Percentiles rank a stretch among this genome's conserved stretches.
These are phyloP conservation scores for Lepus americanus DNA, from an alignment of 2,113 vertebrate species.

Conservation along the genomic window DNA sequence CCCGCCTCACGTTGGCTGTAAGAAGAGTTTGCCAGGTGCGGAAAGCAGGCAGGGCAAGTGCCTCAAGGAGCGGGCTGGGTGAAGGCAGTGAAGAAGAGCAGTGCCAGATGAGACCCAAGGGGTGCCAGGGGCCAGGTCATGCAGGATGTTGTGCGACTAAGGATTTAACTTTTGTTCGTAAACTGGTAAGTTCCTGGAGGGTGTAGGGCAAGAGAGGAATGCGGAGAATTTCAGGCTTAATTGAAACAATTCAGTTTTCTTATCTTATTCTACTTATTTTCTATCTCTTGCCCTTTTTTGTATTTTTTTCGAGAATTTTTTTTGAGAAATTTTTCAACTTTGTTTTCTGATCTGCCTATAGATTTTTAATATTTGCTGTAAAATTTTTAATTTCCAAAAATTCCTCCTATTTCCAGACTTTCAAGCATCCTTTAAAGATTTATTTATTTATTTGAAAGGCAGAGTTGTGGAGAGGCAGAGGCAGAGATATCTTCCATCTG, in stretches of 20 bases:
- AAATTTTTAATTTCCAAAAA: slow-evolving; percentile 1
- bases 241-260: background rate
- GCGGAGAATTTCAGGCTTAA: background rate
- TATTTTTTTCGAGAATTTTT: background rate
- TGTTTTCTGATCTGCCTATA: background rate
- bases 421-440: background rate
- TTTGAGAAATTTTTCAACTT: background rate
- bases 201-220: background rate
- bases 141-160: background rate
- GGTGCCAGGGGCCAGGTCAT: background rate
- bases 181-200: background rate
- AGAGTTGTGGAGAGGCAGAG: too few species aligned
- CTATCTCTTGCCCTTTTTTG: background rate
- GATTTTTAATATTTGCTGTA: background rate
- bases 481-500: too few species aligned
- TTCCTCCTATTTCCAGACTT: background rate
- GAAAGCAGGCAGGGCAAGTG: background rate
- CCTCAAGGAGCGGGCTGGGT: background rate
- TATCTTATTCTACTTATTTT: background rate
- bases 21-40: background rate
- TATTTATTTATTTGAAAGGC: too few species aligned
- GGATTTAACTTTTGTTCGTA: background rate
- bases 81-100: background rate
- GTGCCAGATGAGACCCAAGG: background rate
- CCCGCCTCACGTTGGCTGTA: background rate